Evolutionary conservation across 2,888 invertebrate genomes (phyloP), one percentile per base, ranked within the genome.

Genomic region (Drosophila borealis): DNA sequence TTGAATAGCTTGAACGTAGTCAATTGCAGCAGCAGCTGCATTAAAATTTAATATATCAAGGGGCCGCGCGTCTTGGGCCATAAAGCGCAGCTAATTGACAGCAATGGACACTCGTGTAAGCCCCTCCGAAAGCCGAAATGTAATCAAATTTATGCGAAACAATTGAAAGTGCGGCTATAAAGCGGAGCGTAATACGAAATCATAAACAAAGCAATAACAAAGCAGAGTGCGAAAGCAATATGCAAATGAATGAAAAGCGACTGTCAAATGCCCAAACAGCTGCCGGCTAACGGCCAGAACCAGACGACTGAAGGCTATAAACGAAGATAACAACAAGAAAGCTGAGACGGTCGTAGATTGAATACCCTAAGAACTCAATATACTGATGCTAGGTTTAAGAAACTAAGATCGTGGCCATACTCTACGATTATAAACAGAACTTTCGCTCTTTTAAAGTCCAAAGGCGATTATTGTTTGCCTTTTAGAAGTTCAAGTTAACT

Each of bases 211-310:
- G 86, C 83, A 70, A 83, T 83, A 83, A 86, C 74, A 67, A 74
- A 78, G 61, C 71, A 66, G 63, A 81, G 75, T 78, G 72, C 72
- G 70, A 74, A 78, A 74, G 87, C 80, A 87, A 87, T 85, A 85
- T 85, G 88, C 85, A 87, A 85, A 85, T 85, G 82, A 80, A 86
- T 83, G 62, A 81, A 85, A 82, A 68, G 66, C 70, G 82, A 72
- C 80, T 81, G 84, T 81, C 79, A 83, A 86, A 79, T 86, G 83
- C 76, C 71, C 85, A 84, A 82, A 78, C 88, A 82, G 85, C 80
- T 85, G 85, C 56, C 56, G 51, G 68, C 55, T 46, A n/a, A 37
- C 36, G 25, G 25, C 62, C 45, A 50, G 33, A 11, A 29, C 34
- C 60, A 49, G 64, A 50, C 62, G 44, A 50, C 29, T 14, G 14